phyloP scores from a whole-genome alignment of 2,888 invertebrate genomes.

The Nebria brevicollis region DNA sequence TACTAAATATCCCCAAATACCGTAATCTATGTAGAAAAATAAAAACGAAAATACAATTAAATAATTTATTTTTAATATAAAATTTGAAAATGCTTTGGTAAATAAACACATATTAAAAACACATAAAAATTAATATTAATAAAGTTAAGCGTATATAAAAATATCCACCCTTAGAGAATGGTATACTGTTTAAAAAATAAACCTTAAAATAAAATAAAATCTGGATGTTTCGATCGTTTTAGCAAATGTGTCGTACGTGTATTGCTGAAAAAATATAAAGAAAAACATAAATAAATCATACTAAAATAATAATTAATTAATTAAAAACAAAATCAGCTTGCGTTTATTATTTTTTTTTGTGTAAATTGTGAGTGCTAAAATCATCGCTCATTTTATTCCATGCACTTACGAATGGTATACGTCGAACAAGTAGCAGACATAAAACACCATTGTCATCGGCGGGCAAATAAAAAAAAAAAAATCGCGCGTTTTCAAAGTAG shows the following conservation, averaged over 20 bases:
- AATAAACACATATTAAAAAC: constrained; percentile 4
- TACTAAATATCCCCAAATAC: background rate
- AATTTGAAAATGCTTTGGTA: background rate
- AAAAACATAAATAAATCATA: constrained; percentile 31
- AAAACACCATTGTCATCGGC: background rate
- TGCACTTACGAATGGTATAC: background rate
- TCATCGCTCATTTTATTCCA: background rate
- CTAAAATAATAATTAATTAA: constrained; percentile 2
- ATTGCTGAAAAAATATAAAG: constrained; percentile 26
- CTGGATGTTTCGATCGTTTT: constrained; percentile 23
- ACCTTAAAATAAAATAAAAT: constrained; percentile 14
- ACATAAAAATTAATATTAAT: background rate
- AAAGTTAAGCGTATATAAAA: constrained; percentile 35
- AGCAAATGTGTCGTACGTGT: constrained; percentile 47
- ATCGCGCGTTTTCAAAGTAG: background rate
- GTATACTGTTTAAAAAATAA: constrained; percentile 39
- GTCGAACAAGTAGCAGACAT: background rate
- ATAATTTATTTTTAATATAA: constrained; percentile 1
- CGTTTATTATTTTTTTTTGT: background rate
- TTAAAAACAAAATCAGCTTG: constrained; percentile 12
- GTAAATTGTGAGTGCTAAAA: background rate
- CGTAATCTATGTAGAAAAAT: background rate
- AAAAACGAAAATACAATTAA: background rate
- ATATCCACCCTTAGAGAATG: constrained; percentile 7
- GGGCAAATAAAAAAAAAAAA: background rate